Conservation (phyloP, 1,140 invertebrate species). For the Trichonephila inaurata region DNA sequence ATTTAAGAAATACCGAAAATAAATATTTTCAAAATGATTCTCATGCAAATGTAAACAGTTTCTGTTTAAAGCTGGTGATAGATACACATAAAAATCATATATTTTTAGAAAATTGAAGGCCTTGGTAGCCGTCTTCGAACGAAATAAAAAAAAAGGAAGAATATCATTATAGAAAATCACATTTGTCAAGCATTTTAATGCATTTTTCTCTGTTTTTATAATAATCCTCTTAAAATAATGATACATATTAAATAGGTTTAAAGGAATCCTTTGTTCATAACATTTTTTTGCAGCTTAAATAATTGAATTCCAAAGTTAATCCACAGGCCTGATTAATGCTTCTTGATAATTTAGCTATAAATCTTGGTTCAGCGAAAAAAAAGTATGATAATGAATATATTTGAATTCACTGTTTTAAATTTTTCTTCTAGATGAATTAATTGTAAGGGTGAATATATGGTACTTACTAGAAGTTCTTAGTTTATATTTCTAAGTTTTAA, state of each 20-base stretch:
- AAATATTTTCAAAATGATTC: background rate
- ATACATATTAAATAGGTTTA: constrained; percentile 60
- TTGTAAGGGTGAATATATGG: background rate
- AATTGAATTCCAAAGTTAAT: constrained; percentile 32
- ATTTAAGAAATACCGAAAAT: background rate
- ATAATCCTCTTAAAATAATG: constrained; percentile 61
- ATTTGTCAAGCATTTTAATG: constrained; percentile 19
- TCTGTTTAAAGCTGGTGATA: background rate
- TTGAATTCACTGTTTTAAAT: background rate
- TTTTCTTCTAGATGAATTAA: background rate
- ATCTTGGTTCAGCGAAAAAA: background rate
- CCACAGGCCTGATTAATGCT: constrained; percentile 24
- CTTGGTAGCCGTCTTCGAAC: background rate
- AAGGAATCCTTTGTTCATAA: constrained; percentile 53
- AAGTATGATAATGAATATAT: background rate
- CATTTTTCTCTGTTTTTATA: background rate
- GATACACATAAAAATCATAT: background rate
- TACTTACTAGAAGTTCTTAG: background rate
- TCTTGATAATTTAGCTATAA: constrained; percentile 13
- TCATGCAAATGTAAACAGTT: background rate
- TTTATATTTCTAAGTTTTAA: background rate
- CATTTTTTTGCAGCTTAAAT: background rate
- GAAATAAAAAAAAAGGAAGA: background rate
- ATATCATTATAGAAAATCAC: background rate
- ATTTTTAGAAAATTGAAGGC: background rate